These are phyloP conservation scores for Macrocentrus cingulum DNA, from an alignment of 1,140 invertebrate genomes.

Conservation along the genomic window DNA sequence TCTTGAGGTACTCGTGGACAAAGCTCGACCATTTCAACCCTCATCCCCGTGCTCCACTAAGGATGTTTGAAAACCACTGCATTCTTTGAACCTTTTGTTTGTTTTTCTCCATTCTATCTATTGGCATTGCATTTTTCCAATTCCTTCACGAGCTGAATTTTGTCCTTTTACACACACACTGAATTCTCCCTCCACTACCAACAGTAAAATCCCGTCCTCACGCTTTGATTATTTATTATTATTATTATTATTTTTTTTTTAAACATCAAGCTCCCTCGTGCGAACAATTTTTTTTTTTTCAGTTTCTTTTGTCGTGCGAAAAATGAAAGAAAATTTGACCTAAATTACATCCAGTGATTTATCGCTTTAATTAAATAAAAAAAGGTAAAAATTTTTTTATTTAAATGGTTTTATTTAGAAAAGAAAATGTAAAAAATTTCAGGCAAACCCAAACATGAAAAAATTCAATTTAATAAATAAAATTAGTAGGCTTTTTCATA, in stretches of 20 bases:
- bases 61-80: conserved; percentile 17
- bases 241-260: not conserved
- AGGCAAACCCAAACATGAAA: no score
- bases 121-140: conserved; percentile 11
- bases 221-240: not conserved
- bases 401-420: no score
- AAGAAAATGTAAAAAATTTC: no score
- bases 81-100: conserved; percentile 4
- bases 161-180: not conserved
- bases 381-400: no score
- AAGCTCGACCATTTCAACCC: not conserved
- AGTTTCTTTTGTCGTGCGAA: no score
- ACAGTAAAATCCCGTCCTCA: not conserved
- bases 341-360: no score
- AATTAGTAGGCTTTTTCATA: no score
- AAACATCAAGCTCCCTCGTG: not conserved
- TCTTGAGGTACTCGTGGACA: not conserved
- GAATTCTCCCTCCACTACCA: conserved; percentile 15
- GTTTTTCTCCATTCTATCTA: not conserved
- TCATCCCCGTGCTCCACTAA: no score
- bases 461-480: no score
- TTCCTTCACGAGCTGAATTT: conserved; percentile 10
- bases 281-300: no score
- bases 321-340: no score
- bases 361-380: no score